Conservation (phyloP, 2,113 vertebrate genomes). For the Elephantulus edwardii region DNA sequence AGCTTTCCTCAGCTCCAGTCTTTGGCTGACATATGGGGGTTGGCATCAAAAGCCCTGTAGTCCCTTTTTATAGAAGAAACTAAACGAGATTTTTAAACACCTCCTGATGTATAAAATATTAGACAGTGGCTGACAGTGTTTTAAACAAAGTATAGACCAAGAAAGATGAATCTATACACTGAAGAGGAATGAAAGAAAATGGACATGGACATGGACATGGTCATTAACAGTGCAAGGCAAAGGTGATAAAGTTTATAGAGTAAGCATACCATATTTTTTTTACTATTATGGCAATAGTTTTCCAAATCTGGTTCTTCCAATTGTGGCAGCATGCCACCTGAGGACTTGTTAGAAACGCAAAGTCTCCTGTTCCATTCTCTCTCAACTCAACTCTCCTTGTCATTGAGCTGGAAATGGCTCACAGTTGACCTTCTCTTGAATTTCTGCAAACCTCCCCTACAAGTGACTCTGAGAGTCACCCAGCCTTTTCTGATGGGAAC, state of each 20-base stretch:
- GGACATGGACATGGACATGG: neutral
- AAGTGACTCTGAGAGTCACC: neutral
- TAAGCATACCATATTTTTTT: neutral
- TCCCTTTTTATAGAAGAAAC: neutral
- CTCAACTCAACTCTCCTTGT: too few relatives aligned
- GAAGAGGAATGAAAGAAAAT: neutral
- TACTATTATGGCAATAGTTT: neutral
- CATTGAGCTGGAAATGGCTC: too few relatives aligned
- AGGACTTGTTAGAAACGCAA: neutral
- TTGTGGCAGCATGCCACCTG: neutral
- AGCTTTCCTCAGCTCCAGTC: neutral
- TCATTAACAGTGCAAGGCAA: neutral
- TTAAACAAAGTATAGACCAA: neutral
- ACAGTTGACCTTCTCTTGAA: too few relatives aligned
- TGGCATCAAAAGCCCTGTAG: neutral
- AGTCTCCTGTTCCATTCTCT: neutral
- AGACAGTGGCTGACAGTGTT: neutral
- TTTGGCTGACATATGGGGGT: neutral
- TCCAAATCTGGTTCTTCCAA: accelerated
- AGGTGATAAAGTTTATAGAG: neutral
- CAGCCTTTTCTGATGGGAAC: neutral
- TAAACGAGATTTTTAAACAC: neutral
- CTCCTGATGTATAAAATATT: neutral
- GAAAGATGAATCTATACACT: neutral
- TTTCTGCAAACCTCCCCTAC: neutral